These are phyloP conservation scores for Myotis yumanensis DNA, from an alignment of 2,113 vertebrate species.

Conservation along the genomic window DNA sequence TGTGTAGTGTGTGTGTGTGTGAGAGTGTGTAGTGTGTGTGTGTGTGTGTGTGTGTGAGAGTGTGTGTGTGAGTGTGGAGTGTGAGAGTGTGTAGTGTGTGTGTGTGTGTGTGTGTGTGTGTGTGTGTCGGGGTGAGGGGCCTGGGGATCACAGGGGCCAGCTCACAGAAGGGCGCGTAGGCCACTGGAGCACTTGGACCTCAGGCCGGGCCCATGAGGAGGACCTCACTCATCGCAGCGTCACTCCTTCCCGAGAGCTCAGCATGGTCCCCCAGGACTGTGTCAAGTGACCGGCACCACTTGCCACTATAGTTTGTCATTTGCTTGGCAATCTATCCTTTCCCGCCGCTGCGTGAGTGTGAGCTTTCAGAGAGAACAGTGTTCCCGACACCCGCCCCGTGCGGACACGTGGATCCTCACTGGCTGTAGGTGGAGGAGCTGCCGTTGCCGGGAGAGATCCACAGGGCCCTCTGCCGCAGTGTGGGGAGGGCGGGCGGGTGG, in stretches of 20 bases:
- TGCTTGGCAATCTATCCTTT: accelerated
- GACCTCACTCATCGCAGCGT: accelerated
- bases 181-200: neutral
- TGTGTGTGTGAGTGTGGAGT: too few relatives aligned
- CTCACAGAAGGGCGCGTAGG: neutral
- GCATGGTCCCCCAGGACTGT: neutral
- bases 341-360: neutral
- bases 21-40: too few relatives aligned
- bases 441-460: accelerated
- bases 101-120: accelerated
- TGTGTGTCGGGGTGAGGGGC: neutral
- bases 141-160: neutral
- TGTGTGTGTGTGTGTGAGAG: too few relatives aligned
- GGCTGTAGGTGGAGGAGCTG: accelerated
- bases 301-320: accelerated
- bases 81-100: too few relatives aligned
- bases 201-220: neutral
- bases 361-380: neutral
- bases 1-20: too few relatives aligned
- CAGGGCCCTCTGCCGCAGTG: accelerated
- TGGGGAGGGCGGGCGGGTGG: neutral
- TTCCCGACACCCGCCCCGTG: accelerated
- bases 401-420: neutral
- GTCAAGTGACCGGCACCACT: accelerated
- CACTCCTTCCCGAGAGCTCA: neutral